phyloP scores from a whole-genome alignment of 2,797 vertebrate genomes.

The Paramormyrops hopkinsi region DNA sequence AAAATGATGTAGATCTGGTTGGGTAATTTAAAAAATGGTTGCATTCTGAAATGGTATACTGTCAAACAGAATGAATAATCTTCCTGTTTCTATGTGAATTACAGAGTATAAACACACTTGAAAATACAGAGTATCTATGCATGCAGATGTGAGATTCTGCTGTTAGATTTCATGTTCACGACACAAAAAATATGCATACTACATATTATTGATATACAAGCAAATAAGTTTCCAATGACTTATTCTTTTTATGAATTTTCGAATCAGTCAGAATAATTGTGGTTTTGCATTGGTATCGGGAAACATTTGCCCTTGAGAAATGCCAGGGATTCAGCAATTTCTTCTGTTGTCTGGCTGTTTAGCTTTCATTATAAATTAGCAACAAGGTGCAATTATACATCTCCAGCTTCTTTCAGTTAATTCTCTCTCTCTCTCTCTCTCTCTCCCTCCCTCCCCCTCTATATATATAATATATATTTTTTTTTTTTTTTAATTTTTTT shows the following conservation, averaged over 20 bases:
- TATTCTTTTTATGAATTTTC: background rate
- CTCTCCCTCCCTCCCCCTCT: no score
- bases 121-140: background rate
- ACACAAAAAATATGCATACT: background rate
- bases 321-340: background rate
- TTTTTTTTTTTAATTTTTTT: no score
- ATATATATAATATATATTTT: no score
- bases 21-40: background rate
- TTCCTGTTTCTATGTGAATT: background rate
- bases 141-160: background rate
- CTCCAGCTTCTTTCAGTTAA: no score
- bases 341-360: background rate
- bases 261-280: background rate
- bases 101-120: background rate
- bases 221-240: background rate
- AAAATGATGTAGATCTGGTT: background rate
- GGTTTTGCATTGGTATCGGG: background rate
- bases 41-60: background rate
- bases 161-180: background rate
- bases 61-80: background rate
- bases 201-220: background rate
- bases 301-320: background rate
- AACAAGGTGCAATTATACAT: no score
- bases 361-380: background rate
- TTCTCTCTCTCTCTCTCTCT: no score